Conservation (phyloP, 2,113 vertebrate species). For the Excalfactoria chinensis region DNA sequence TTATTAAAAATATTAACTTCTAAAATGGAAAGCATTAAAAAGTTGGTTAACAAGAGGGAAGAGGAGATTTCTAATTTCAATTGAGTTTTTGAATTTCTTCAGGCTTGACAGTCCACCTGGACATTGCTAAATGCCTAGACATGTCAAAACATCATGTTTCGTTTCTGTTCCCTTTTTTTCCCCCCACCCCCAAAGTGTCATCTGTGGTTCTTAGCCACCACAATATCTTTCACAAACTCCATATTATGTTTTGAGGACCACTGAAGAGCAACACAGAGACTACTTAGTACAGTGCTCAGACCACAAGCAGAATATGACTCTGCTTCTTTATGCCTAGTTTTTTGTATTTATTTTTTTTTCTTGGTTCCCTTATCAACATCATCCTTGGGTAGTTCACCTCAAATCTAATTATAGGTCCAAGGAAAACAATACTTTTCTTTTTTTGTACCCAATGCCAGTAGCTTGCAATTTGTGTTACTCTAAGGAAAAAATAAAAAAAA, state of each 20-base stretch:
- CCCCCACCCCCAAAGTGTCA: background rate
- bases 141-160: background rate
- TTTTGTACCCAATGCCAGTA: conserved; percentile 39
- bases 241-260: background rate
- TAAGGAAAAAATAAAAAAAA: background rate
- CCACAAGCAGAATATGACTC: background rate
- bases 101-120: conserved; percentile 19
- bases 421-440: conserved; percentile 8
- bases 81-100: background rate
- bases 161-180: background rate
- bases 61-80: background rate
- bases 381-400: background rate
- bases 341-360: background rate
- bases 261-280: background rate
- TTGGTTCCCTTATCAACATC: background rate
- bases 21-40: background rate
- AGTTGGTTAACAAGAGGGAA: background rate
- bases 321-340: background rate
- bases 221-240: background rate
- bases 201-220: background rate
- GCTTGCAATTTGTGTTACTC: background rate
- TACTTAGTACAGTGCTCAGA: background rate
- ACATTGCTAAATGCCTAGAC: background rate
- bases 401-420: conserved; percentile 44
- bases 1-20: background rate